Evolutionary conservation across 2,113 vertebrate species (phyloP).

Genomic region (Macrotus californicus): DNA sequence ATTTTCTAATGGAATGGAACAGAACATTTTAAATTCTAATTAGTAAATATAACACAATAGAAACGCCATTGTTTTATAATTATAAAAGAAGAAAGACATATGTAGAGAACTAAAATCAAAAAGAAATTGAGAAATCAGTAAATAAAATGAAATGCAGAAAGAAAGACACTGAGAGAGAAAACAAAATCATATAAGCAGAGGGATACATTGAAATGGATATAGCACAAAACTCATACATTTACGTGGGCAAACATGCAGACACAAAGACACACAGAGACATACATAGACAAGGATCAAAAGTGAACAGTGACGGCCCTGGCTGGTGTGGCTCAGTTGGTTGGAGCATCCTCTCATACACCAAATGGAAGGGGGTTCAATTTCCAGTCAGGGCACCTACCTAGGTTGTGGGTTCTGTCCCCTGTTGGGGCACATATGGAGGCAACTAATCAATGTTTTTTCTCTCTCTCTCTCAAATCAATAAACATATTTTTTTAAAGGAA

Average conservation of each 20-base stretch:
- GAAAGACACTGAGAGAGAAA: not conserved
- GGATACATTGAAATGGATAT: not conserved
- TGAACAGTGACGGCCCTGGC: not conserved
- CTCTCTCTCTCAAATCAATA: too few relatives aligned
- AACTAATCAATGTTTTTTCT: too few relatives aligned
- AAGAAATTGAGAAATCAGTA: constrained; percentile 5
- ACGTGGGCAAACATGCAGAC: not conserved
- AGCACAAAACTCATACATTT: not conserved
- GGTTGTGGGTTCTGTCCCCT: too few relatives aligned
- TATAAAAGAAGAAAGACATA: not conserved
- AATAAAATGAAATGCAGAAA: not conserved
- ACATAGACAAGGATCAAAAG: not conserved
- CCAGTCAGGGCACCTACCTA: too few relatives aligned
- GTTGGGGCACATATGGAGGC: too few relatives aligned
- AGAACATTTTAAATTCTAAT: constrained; percentile 2
- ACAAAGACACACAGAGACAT: not conserved
- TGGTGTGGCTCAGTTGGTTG: too few relatives aligned
- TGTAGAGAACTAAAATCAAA: not conserved
- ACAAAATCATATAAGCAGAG: not conserved
- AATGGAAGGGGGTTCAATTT: too few relatives aligned
- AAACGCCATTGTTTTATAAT: not conserved
- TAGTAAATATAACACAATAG: not conserved
- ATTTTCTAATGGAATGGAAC: constrained; percentile 10
- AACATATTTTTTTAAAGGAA: too few relatives aligned
- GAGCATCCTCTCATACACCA: too few relatives aligned